Conservation (phyloP, 2,797 vertebrate species). For the Acrossocheilus wenchowensis region DNA sequence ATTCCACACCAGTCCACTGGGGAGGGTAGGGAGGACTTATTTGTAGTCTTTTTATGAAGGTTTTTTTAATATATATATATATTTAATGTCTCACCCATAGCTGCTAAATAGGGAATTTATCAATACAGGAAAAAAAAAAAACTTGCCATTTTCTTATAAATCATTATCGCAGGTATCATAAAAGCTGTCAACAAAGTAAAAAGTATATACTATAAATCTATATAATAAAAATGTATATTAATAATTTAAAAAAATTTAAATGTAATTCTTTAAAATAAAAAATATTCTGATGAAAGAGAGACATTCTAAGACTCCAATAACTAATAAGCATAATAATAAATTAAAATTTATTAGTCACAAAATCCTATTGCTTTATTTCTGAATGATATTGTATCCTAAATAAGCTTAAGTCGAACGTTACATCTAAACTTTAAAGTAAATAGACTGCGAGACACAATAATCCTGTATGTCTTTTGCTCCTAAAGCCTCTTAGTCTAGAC, state of each 20-base stretch:
- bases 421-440: constrained; percentile 9
- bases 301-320: background rate
- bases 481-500: constrained; percentile 41
- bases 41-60: no score
- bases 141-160: background rate
- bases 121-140: background rate
- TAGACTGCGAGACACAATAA: background rate
- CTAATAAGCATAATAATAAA: background rate
- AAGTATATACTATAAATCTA: no score
- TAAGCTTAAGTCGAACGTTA: background rate
- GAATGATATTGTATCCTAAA: background rate
- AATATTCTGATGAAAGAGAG: background rate
- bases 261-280: no score
- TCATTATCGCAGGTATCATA: background rate
- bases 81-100: background rate
- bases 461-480: background rate
- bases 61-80: no score
- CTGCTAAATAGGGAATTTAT: background rate
- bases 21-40: background rate
- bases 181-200: background rate
- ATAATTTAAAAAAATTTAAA: no score
- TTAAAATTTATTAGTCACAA: background rate
- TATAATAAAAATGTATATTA: background rate
- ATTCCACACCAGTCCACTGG: background rate
- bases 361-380: background rate